These are phyloP conservation scores for Trigoniulus corallinus DNA, from an alignment of 1,140 invertebrate species.

Conservation along the genomic window DNA sequence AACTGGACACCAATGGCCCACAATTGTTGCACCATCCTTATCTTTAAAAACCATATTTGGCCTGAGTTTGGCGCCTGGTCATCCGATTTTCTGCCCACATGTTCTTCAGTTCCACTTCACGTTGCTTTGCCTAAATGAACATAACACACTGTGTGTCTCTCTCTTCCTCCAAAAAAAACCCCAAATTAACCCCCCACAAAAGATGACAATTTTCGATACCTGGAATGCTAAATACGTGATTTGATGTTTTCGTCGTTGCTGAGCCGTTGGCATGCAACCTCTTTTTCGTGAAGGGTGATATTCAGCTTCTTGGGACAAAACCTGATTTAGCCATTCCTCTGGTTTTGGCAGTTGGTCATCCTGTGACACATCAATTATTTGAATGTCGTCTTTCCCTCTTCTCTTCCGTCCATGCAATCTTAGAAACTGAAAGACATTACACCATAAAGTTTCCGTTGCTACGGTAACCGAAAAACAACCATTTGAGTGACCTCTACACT, in stretches of 20 bases:
- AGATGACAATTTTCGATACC: conserved; percentile 23
- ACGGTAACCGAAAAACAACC: too few relatives aligned
- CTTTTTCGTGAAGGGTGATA: conserved; percentile 35
- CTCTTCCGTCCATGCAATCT: conserved; percentile 30
- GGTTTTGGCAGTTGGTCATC: conserved; percentile 62
- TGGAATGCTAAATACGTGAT: conserved; percentile 88
- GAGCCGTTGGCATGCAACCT: conserved; percentile 41
- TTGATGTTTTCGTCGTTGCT: conserved; percentile 74
- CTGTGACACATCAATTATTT: conserved; percentile 66
- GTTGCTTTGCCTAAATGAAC: conserved; percentile 60
- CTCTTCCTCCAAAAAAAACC: not conserved
- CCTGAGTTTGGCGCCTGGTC: conserved; percentile 57
- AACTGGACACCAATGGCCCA: too few relatives aligned
- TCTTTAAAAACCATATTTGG: conserved; percentile 9
- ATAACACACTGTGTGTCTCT: conserved; percentile 7
- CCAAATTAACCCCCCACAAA: not conserved
- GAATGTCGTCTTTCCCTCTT: conserved; percentile 32
- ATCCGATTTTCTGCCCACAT: conserved; percentile 78
- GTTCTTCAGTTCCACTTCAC: conserved; percentile 82
- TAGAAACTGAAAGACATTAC: conserved; percentile 20
- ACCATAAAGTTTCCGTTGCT: not conserved
- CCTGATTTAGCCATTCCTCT: conserved; percentile 61
- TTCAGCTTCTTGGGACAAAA: conserved; percentile 53
- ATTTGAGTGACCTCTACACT: too few relatives aligned
- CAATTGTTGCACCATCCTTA: too few relatives aligned